These are phyloP conservation scores for Tachystola acroxantha DNA, from an alignment of 2,888 invertebrate genomes.

Conservation along the genomic window DNA sequence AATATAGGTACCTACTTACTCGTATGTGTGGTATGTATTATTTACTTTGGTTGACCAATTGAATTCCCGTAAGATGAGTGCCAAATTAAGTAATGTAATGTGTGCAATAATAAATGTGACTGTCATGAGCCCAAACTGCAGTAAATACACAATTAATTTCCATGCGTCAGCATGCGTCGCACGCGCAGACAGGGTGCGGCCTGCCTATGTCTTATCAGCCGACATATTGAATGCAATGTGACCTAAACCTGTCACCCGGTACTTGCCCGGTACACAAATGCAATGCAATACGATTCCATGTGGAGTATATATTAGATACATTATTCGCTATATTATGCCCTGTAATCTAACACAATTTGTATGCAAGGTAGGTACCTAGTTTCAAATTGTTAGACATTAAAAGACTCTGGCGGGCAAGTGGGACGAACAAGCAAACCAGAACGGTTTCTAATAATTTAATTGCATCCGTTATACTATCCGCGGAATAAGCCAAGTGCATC, in stretches of 20 bases:
- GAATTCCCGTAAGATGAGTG: no score
- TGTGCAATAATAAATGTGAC: no score
- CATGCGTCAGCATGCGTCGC: conserved; percentile 19
- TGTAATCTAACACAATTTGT: not conserved
- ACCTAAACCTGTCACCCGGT: conserved; percentile 46
- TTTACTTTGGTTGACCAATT: no score
- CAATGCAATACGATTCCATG: no score
- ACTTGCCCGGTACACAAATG: no score
- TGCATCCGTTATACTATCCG: conserved; percentile 50
- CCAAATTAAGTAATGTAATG: no score
- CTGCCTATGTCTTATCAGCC: conserved; percentile 1
- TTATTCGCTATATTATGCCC: not conserved
- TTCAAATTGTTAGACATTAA: conserved; percentile 7
- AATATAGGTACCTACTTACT: no score
- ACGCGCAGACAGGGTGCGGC: conserved; percentile 38
- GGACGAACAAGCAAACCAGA: conserved; percentile 46
- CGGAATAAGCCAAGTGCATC: conserved; percentile 30
- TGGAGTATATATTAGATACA: no score
- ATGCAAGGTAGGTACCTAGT: not conserved
- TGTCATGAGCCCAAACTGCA: no score
- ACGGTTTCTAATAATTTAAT: conserved; percentile 60
- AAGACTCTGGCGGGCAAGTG: conserved; percentile 24
- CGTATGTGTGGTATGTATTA: no score
- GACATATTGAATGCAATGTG: conserved; percentile 30
- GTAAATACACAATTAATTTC: conserved; percentile 7